These are phyloP conservation scores for Chiroxiphia lanceolata DNA, from an alignment of 2,797 vertebrate species.

Conservation along the genomic window DNA sequence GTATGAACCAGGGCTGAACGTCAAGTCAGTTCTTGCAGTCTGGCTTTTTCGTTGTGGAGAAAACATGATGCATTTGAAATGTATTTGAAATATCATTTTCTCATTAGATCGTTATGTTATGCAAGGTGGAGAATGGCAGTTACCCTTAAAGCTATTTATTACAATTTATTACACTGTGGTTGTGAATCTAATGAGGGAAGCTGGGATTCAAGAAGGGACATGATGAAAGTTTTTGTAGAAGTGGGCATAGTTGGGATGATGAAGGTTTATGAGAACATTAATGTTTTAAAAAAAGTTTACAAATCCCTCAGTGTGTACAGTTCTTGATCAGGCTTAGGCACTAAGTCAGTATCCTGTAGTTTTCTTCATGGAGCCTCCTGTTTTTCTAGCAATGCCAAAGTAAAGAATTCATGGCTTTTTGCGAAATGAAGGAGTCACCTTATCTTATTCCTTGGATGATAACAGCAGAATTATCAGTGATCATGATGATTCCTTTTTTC, in stretches of 20 bases:
- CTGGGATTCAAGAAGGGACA: constrained; percentile 56
- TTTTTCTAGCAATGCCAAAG: neutral
- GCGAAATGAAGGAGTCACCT: neutral
- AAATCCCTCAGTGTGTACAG: neutral
- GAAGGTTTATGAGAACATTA: neutral
- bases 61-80: constrained; percentile 6
- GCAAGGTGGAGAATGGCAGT: constrained; percentile 39
- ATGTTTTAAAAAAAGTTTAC: neutral
- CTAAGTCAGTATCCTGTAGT: neutral
- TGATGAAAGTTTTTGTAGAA: constrained; percentile 21
- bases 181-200: constrained; percentile 24
- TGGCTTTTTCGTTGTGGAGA: constrained; percentile 1
- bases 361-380: neutral
- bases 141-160: constrained; percentile 59
- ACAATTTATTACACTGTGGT: constrained; percentile 28
- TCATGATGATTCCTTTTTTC: neutral
- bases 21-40: constrained; percentile 57
- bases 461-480: neutral
- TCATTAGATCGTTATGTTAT: constrained; percentile 40
- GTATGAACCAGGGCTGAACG: neutral
- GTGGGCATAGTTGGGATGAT: neutral
- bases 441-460: neutral
- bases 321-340: neutral
- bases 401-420: neutral
- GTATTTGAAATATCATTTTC: constrained; percentile 21